A percentile compares a stretch with the other conserved stretches of the same genome.
These are phyloP conservation scores for Centruroides sculpturatus DNA, from an alignment of 1,140 invertebrate species.

Conservation along the genomic window DNA sequence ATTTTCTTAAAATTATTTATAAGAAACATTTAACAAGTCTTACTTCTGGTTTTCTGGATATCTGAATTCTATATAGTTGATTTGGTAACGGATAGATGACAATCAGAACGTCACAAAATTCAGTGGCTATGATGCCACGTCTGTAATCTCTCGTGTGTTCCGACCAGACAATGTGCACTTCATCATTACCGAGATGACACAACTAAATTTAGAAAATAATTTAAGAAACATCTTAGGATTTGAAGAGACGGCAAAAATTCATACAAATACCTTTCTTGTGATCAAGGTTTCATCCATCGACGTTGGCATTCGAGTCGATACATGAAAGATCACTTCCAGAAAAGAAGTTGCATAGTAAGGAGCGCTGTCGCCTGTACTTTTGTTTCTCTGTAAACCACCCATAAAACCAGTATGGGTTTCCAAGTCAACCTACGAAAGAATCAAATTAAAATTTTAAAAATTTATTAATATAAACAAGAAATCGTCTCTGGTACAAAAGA, in stretches of 20 bases:
- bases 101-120: slow-evolving; percentile 98
- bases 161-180: slow-evolving; percentile 98
- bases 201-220: slow-evolving; percentile 31
- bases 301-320: slow-evolving; percentile 78
- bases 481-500: neutral
- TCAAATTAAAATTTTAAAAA: too few species aligned
- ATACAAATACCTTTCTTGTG: slow-evolving; percentile 58
- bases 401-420: slow-evolving; percentile 91
- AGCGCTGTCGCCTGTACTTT: slow-evolving; percentile 76
- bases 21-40: slow-evolving; percentile 18
- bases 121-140: slow-evolving; percentile 91
- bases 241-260: neutral
- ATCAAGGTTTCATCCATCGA: slow-evolving; percentile 51
- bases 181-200: slow-evolving; percentile 93
- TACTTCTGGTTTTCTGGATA: slow-evolving; percentile 71
- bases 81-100: slow-evolving; percentile 82
- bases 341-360: slow-evolving; percentile 94
- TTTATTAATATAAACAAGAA: too few species aligned
- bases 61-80: slow-evolving; percentile 62
- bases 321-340: slow-evolving; percentile 82
- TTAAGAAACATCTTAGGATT: neutral
- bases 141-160: slow-evolving; percentile 91
- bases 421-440: slow-evolving; percentile 52
- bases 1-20: neutral
- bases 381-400: slow-evolving; percentile 83